phyloP scores from a whole-genome alignment of 2,888 invertebrate genomes.

The Cataglyphis albicans region DNA sequence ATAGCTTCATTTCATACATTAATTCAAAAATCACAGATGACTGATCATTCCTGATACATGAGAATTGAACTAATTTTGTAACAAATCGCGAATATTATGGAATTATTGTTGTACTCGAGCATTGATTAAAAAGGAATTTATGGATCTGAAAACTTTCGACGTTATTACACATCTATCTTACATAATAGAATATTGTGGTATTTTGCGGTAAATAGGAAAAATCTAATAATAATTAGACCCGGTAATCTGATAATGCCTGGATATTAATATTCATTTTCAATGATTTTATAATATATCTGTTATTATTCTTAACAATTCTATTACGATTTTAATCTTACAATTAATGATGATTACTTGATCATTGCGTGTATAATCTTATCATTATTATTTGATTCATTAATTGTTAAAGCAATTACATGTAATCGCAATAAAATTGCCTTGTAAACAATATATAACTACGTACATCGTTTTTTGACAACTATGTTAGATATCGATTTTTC shows the following conservation, averaged over 20 bases:
- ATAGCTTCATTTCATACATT: slow-evolving; percentile 37
- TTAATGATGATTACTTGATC: not conserved
- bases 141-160: not conserved
- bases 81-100: slow-evolving; percentile 26
- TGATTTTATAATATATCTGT: not conserved
- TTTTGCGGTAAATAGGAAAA: not conserved
- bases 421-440: not conserved
- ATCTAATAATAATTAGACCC: not conserved
- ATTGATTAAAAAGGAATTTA: not conserved
- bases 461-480: not conserved
- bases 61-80: slow-evolving; percentile 20
- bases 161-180: not conserved
- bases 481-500: not conserved
- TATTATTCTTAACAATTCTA: not conserved
- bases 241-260: not conserved
- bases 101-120: not conserved
- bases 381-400: not conserved
- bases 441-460: not conserved
- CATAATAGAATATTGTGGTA: not conserved
- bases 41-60: slow-evolving; percentile 25
- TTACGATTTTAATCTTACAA: not conserved
- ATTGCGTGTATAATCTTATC: not conserved
- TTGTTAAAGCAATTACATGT: not conserved
- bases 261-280: not conserved
- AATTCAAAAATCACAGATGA: slow-evolving; percentile 56